Conservation (phyloP, 64 coral and sea anemone genomes). For the Acropora yongei region DNA sequence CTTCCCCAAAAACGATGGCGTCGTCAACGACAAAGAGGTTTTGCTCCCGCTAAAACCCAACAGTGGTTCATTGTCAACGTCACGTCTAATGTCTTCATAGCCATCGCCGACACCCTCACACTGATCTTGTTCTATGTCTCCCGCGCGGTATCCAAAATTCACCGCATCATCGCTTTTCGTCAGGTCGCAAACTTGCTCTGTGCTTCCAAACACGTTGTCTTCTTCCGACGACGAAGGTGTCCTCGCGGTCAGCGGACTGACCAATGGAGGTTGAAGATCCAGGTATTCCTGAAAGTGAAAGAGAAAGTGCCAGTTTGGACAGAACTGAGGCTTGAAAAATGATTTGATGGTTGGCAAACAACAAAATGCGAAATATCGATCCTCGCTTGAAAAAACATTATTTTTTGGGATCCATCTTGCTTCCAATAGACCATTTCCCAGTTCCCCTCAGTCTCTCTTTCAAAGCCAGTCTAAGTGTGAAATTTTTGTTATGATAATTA, state of each 20-base stretch:
- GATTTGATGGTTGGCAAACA: too few relatives aligned
- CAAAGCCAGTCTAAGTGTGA: too few relatives aligned
- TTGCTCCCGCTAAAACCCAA: constrained; percentile 1
- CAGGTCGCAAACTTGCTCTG: constrained; percentile 41
- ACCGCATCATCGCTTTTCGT: constrained; percentile 45
- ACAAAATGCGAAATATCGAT: too few relatives aligned
- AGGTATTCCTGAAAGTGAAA: constrained; percentile 72
- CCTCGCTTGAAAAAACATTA: too few relatives aligned
- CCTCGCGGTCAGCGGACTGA: constrained; percentile 73
- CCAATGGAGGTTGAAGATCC: constrained; percentile 67
- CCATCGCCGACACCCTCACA: not conserved
- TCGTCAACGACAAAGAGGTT: not conserved
- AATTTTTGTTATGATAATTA: too few relatives aligned
- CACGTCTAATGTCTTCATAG: not conserved
- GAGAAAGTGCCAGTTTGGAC: not conserved
- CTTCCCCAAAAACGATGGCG: constrained; percentile 9
- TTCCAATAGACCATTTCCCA: too few relatives aligned
- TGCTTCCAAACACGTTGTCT: constrained; percentile 49
- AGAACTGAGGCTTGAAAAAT: too few relatives aligned
- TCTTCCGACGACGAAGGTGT: constrained; percentile 74
- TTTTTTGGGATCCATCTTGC: too few relatives aligned
- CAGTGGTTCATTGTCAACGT: not conserved
- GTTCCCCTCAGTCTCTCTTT: too few relatives aligned
- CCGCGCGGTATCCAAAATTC: constrained; percentile 34
- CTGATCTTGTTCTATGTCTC: not conserved